phyloP scores from a whole-genome alignment of 2,888 invertebrate genomes.

The Agrotis ipsilon region DNA sequence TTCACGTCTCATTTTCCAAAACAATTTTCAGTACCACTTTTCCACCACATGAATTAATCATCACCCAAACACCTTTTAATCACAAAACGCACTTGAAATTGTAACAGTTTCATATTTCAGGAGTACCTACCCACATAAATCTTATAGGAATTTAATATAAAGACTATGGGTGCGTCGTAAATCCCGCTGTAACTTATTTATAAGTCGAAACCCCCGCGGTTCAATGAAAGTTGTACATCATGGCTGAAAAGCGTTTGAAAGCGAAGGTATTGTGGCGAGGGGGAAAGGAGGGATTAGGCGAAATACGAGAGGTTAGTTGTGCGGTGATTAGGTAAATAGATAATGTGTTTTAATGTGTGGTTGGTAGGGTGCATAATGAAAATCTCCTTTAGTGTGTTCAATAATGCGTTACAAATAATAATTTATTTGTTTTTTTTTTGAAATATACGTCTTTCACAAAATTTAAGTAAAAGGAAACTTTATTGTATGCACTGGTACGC shows the following conservation, averaged over 20 bases:
- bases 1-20: background rate
- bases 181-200: slow-evolving; percentile 83
- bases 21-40: background rate
- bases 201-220: slow-evolving; percentile 76
- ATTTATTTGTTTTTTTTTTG: too few relatives aligned
- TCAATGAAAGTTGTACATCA: slow-evolving; percentile 75
- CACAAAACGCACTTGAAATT: slow-evolving; percentile 34
- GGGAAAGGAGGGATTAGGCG: background rate
- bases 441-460: too few relatives aligned
- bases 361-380: slow-evolving; percentile 3
- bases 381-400: background rate
- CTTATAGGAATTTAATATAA: slow-evolving; percentile 86
- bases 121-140: slow-evolving; percentile 74
- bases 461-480: too few relatives aligned
- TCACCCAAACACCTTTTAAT: slow-evolving; percentile 28
- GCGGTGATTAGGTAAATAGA: slow-evolving; percentile 50
- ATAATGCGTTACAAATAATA: too few relatives aligned
- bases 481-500: too few relatives aligned
- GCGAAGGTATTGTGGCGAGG: slow-evolving; percentile 46
- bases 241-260: slow-evolving; percentile 73
- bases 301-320: slow-evolving; percentile 35
- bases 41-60: slow-evolving; percentile 32
- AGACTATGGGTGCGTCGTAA: slow-evolving; percentile 77
- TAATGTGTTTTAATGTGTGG: slow-evolving; percentile 47
- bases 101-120: slow-evolving; percentile 65